Percentiles rank a stretch among this genome's conserved stretches.
These are phyloP conservation scores for Oryctolagus cuniculus DNA, from an alignment of 2,113 vertebrate species.

Conservation along the genomic window mOryCun1.1 NC_091442.1:29987501-29988000, in stretches of 20 bases:
- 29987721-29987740: neutral
- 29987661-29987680: neutral
- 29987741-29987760: neutral
- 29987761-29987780: neutral
- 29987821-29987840: neutral
- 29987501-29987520: no score
- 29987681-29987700: neutral
- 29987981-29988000: neutral
- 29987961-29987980: neutral
- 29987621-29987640: no score
- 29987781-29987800: neutral
- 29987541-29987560: no score
- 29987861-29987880: neutral
- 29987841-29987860: neutral
- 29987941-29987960: neutral
- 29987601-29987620: no score
- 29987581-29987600: no score
- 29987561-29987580: no score
- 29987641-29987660: no score
- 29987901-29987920: neutral
- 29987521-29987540: no score
- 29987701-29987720: neutral
- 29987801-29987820: neutral
- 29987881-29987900: neutral
- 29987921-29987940: neutral